Percentiles rank a stretch among this genome's conserved stretches.
These are phyloP conservation scores for Odontesthes bonariensis DNA, from an alignment of 2,113 vertebrate genomes.

Conservation along the genomic window DNA sequence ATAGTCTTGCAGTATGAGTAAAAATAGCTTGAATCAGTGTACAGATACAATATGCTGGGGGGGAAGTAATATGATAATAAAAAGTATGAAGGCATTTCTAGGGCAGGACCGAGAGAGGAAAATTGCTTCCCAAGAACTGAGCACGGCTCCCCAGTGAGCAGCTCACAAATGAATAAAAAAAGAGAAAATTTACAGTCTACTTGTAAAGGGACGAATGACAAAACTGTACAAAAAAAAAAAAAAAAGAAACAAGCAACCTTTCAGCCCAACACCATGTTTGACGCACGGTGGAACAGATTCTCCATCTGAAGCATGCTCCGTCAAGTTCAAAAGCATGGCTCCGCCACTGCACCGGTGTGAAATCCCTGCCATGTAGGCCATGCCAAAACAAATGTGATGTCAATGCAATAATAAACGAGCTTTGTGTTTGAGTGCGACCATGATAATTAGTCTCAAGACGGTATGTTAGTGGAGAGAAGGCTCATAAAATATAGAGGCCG, in stretches of 20 bases:
- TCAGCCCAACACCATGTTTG: constrained; percentile 14
- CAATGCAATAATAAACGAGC: constrained; percentile 75
- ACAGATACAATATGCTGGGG: constrained; percentile 54
- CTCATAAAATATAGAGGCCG: constrained; percentile 80
- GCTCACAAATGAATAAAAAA: constrained; percentile 16
- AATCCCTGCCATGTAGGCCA: constrained; percentile 69
- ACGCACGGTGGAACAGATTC: constrained; percentile 32
- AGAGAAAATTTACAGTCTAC: constrained; percentile 30
- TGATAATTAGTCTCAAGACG: constrained; percentile 82
- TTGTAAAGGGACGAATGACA: constrained; percentile 46
- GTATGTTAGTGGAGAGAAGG: constrained; percentile 71
- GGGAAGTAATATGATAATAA: constrained; percentile 50
- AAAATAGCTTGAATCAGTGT: constrained; percentile 67
- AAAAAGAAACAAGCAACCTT: constrained; percentile 46
- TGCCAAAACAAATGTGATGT: constrained; percentile 77
- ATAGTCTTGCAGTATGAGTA: constrained; percentile 58
- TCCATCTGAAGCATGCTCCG: constrained; percentile 41
- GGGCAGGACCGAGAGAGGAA: constrained; percentile 56
- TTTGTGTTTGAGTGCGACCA: constrained; percentile 76
- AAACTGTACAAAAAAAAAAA: constrained; percentile 42
- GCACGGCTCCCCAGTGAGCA: constrained; percentile 49
- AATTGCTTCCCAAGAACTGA: constrained; percentile 59
- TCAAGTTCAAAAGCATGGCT: constrained; percentile 48
- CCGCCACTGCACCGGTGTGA: constrained; percentile 40
- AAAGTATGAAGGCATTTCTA: constrained; percentile 70